phyloP scores from a whole-genome alignment of 2,113 vertebrate species.

The Gallinago media region DNA sequence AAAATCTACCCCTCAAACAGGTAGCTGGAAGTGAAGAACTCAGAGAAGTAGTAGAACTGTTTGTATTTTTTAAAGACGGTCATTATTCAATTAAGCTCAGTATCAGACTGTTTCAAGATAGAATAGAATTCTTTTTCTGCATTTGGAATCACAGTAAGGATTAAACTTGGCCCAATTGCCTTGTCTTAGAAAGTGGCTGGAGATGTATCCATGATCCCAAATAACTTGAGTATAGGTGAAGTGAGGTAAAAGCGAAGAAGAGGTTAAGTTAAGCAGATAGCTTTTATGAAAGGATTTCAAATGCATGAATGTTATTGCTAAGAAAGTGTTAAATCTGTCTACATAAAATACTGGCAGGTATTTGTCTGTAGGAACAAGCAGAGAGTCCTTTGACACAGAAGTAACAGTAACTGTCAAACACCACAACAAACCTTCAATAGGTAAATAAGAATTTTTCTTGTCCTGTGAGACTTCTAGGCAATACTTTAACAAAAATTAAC shows the following conservation, averaged over 20 bases:
- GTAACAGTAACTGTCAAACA: neutral
- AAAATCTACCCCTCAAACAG: neutral
- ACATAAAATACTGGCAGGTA: neutral
- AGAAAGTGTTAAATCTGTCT: neutral
- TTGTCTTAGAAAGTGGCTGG: neutral
- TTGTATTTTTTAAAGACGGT: neutral
- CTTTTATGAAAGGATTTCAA: neutral
- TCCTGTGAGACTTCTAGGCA: neutral
- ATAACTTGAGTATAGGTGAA: neutral
- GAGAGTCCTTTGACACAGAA: neutral
- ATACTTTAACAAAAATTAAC: neutral
- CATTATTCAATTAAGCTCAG: neutral
- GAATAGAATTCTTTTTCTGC: neutral
- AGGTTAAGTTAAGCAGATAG: neutral
- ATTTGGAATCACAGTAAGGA: neutral
- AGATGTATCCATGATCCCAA: accelerated
- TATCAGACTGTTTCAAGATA: neutral
- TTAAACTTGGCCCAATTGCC: neutral
- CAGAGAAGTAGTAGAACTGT: neutral
- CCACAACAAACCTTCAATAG: neutral
- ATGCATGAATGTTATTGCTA: neutral
- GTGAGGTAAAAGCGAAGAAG: neutral
- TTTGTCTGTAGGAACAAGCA: neutral
- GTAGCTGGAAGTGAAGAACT: neutral
- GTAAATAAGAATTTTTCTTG: neutral